These are phyloP conservation scores for Heterodera filipjevi DNA, from an alignment of 2,888 invertebrate genomes.

Conservation along the genomic window DNA sequence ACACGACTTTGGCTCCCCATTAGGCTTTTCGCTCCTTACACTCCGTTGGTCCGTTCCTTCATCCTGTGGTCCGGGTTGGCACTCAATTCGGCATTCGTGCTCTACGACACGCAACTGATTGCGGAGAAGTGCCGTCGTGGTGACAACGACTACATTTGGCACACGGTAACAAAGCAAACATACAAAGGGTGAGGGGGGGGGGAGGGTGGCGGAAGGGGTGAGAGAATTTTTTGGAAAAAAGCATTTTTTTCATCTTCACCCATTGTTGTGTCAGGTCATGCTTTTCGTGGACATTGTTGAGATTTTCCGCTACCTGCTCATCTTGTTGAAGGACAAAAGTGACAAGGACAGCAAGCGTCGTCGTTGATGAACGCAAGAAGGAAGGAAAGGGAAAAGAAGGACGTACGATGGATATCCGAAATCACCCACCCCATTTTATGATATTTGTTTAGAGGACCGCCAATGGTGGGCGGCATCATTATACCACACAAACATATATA, in stretches of 20 bases:
- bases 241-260: not conserved
- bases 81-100: conserved; percentile 90
- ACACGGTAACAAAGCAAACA: conserved; percentile 51
- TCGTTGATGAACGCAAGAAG: not conserved
- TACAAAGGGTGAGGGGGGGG: too few relatives aligned
- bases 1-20: not conserved
- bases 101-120: conserved; percentile 92
- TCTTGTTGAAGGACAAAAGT: conserved; percentile 47
- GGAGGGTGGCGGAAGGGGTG: too few relatives aligned
- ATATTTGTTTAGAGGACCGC: too few relatives aligned
- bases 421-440: too few relatives aligned
- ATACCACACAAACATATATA: too few relatives aligned
- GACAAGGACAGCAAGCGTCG: conserved; percentile 37
- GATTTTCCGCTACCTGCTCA: conserved; percentile 76
- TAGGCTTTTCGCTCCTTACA: conserved; percentile 45
- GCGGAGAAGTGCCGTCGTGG: conserved; percentile 71
- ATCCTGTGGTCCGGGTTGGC: conserved; percentile 81
- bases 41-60: conserved; percentile 26
- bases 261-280: conserved; percentile 72
- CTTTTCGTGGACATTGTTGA: conserved; percentile 92
- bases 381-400: not conserved
- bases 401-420: not conserved
- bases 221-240: too few relatives aligned
- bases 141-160: conserved; percentile 84
- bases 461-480: too few relatives aligned